Evolutionary conservation across 1,140 invertebrate species (phyloP).

Genomic region (Hyles vespertilio): DNA sequence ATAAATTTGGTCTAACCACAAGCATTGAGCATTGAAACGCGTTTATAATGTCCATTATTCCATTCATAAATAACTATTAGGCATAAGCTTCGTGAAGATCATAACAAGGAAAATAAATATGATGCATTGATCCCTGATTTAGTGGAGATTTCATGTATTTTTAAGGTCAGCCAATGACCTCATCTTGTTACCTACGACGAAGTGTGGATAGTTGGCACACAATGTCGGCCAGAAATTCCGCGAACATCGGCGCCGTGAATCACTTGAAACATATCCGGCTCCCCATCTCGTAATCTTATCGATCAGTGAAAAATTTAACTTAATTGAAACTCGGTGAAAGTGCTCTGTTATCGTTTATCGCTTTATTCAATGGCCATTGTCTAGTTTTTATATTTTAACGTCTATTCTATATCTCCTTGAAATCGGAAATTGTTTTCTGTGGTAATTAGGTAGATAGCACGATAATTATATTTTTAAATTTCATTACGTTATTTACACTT

Average conservation of each 20-base stretch:
- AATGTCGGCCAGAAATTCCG: conserved; percentile 14
- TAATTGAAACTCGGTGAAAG: conserved; percentile 6
- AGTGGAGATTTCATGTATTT: conserved; percentile 8
- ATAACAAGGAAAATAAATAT: conserved; percentile 6
- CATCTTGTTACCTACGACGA: conserved; percentile 10
- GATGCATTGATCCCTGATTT: conserved; percentile 7
- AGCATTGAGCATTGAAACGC: too few species aligned
- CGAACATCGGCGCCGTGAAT: conserved; percentile 23
- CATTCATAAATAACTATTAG: too few species aligned
- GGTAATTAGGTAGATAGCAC: too few species aligned
- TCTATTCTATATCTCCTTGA: too few species aligned
- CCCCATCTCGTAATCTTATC: conserved; percentile 13
- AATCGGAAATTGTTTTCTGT: too few species aligned
- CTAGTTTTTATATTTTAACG: too few species aligned
- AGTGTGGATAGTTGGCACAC: conserved; percentile 13
- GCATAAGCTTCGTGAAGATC: neutral
- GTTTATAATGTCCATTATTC: too few species aligned
- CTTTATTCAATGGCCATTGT: too few species aligned
- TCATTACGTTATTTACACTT: too few species aligned
- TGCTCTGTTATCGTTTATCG: conserved; percentile 3
- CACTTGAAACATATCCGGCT: conserved; percentile 20
- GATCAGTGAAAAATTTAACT: conserved; percentile 6
- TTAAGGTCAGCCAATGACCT: conserved; percentile 26
- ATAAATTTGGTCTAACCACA: too few species aligned
- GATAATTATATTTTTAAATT: too few species aligned